Conservation (phyloP, 2,113 vertebrate species). For the Azemiops feae region DNA sequence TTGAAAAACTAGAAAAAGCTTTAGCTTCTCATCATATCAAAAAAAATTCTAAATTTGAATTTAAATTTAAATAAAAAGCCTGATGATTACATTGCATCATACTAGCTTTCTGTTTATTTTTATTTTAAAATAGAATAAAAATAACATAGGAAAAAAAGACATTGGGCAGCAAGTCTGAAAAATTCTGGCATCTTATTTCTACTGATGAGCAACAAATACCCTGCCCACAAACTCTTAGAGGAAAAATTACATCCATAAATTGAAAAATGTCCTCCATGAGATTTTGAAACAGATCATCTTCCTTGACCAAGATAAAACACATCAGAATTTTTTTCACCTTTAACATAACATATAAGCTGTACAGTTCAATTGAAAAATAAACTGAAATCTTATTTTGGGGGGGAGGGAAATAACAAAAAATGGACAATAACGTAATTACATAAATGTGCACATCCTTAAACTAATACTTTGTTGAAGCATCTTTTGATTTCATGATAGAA, state of each 20-base stretch:
- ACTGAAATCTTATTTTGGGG: too few relatives aligned
- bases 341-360: background rate
- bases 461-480: background rate
- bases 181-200: background rate
- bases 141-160: background rate
- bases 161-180: background rate
- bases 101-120: background rate
- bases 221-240: background rate
- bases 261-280: background rate
- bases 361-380: background rate
- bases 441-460: too few relatives aligned
- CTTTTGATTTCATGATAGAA: background rate
- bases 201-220: background rate
- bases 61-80: background rate
- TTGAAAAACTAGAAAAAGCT: background rate
- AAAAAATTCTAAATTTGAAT: background rate
- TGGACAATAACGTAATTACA: too few relatives aligned
- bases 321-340: background rate
- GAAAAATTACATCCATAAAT: background rate
- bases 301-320: background rate
- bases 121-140: background rate
- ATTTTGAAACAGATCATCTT: background rate
- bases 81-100: background rate
- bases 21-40: background rate
- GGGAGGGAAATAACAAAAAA: too few relatives aligned